Conservation (phyloP, 1,140 invertebrate genomes). For the Calosoma granatense region DNA sequence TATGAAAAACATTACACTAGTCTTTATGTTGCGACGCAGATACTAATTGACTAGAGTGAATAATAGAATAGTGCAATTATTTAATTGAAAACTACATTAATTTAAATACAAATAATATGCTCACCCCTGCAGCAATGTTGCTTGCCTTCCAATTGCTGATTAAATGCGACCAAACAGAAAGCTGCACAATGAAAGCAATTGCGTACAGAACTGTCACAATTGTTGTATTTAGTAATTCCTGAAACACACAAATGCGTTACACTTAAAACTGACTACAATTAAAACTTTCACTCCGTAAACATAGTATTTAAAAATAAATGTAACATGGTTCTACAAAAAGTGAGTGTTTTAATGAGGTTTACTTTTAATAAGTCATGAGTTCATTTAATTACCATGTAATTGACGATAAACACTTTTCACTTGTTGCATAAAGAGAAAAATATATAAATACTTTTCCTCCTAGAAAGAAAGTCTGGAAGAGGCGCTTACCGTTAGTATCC, state of each 20-base stretch:
- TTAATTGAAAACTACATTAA: too few relatives aligned
- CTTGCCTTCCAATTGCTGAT: constrained; percentile 34
- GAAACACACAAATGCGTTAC: constrained; percentile 25
- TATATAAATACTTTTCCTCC: constrained; percentile 7
- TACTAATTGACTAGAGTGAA: too few relatives aligned
- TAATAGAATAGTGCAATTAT: too few relatives aligned
- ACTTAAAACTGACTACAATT: background rate
- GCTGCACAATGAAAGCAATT: constrained; percentile 68
- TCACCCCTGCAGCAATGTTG: constrained; percentile 67
- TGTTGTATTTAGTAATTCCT: constrained; percentile 70
- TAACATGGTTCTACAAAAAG: background rate
- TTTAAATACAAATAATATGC: constrained; percentile 22
- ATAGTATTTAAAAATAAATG: background rate
- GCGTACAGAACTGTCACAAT: constrained; percentile 61
- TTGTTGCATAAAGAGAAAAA: background rate
- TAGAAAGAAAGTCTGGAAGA: background rate
- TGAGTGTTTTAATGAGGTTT: background rate
- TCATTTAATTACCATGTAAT: constrained; percentile 7
- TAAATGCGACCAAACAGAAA: constrained; percentile 46
- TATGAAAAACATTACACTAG: too few relatives aligned
- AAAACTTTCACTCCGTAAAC: background rate
- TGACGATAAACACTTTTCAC: background rate
- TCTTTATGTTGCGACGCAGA: too few relatives aligned
- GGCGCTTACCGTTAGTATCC: constrained; percentile 66
- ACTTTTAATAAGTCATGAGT: background rate